These are phyloP conservation scores for Dione juno DNA, from an alignment of 2,888 invertebrate species.

Conservation along the genomic window DNA sequence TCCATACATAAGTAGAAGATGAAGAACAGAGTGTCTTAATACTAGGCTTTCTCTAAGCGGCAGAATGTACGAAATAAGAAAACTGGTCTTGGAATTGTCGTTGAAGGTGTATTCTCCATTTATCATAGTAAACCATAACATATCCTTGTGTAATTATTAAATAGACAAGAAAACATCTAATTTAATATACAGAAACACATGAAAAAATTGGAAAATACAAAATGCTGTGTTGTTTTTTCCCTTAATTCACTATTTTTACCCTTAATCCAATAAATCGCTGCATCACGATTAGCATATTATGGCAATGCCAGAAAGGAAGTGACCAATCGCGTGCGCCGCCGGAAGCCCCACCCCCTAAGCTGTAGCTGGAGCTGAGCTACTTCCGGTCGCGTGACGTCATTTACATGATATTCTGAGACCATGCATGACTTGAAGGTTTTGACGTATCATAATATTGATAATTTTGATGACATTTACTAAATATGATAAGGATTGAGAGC, in stretches of 20 bases:
- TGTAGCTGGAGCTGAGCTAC: conserved; percentile 63
- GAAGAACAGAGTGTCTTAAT: too few species aligned
- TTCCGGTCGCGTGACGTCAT: conserved; percentile 83
- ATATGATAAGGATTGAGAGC: not conserved
- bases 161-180: not conserved
- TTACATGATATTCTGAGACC: conserved; percentile 75
- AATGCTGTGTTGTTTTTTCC: not conserved
- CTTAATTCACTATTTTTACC: conserved; percentile 30
- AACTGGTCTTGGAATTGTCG: too few species aligned
- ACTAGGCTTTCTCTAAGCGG: too few species aligned
- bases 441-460: not conserved
- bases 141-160: too few species aligned
- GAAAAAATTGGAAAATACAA: not conserved
- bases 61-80: too few species aligned
- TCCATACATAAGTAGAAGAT: too few species aligned
- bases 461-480: not conserved
- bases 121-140: too few species aligned
- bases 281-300: conserved; percentile 81
- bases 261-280: conserved; percentile 73
- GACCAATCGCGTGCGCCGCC: conserved; percentile 81
- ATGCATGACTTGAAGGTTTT: conserved; percentile 53
- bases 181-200: not conserved
- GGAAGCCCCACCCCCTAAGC: conserved; percentile 69
- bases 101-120: too few species aligned
- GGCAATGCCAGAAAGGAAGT: conserved; percentile 78